These are phyloP conservation scores for Myotis vivesi DNA, from an alignment of 2,797 vertebrate species.

Conservation along the genomic window DNA sequence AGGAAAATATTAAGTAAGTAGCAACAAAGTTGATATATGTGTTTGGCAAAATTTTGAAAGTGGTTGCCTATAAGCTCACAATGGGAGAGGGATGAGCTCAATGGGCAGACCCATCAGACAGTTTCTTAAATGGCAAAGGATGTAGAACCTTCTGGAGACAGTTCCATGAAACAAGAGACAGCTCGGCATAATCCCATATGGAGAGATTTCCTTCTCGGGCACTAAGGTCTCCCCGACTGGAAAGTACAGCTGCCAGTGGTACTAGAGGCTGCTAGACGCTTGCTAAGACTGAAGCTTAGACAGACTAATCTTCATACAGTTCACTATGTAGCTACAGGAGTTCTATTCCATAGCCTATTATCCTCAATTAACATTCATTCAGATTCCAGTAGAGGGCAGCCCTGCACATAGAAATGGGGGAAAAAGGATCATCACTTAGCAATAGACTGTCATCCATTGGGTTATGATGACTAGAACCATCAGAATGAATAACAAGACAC, in stretches of 20 bases:
- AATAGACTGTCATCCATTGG: background rate
- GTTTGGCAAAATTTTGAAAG: background rate
- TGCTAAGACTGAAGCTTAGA: background rate
- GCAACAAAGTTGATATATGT: background rate
- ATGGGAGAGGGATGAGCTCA: background rate
- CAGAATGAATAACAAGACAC: constrained; percentile 43
- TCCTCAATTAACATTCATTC: background rate
- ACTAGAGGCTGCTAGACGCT: background rate
- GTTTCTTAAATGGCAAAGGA: background rate
- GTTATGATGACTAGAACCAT: background rate
- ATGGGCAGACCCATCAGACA: background rate
- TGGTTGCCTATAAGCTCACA: background rate
- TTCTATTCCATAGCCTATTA: background rate
- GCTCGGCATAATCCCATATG: too few species aligned
- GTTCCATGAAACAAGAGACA: background rate
- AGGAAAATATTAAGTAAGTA: background rate
- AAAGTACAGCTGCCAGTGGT: background rate
- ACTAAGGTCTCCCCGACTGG: background rate
- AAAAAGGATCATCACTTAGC: background rate
- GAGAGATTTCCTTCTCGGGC: background rate
- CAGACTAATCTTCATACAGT: background rate
- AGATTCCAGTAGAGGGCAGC: constrained; percentile 52
- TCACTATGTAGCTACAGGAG: background rate
- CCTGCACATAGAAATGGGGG: background rate
- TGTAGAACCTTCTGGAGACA: background rate